Evolutionary conservation across 2,113 vertebrate species (phyloP).

Genomic region (Aplodontia rufa): DNA sequence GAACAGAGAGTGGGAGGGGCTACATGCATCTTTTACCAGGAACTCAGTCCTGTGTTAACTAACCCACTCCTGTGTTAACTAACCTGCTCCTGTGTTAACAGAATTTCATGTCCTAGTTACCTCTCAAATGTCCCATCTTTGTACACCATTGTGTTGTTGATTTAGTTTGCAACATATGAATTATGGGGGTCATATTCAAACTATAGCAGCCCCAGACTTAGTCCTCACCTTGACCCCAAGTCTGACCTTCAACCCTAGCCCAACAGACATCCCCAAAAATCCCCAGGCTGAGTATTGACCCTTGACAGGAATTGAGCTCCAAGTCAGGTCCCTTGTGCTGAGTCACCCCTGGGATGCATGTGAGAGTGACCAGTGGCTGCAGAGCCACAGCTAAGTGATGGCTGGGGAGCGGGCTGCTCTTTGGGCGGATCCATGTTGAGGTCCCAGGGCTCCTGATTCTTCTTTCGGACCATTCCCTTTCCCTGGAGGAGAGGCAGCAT

Average conservation of each 20-base stretch:
- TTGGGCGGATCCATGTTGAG: not conserved
- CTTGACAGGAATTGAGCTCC: not conserved
- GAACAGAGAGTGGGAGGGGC: not conserved
- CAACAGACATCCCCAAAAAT: not conserved
- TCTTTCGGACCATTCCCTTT: not conserved
- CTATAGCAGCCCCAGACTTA: not conserved
- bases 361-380: too few species aligned
- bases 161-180: not conserved
- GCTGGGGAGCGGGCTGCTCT: not conserved
- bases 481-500: not conserved
- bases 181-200: not conserved
- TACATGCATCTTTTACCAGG: not conserved
- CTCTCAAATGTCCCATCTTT: not conserved
- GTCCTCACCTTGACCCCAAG: not conserved
- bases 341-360: rapidly evolving
- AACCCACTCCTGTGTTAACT: too few species aligned
- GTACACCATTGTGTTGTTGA: not conserved
- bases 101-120: too few species aligned
- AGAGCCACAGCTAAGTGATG: not conserved
- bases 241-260: not conserved
- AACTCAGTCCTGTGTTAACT: not conserved
- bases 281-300: not conserved
- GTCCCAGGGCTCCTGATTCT: not conserved
- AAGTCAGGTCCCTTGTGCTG: not conserved
- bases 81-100: too few species aligned